A percentile compares a stretch with the other conserved stretches of the same genome.
Evolutionary conservation across 2,113 vertebrate species (phyloP).

Genomic region (Scatophagus argus): DNA sequence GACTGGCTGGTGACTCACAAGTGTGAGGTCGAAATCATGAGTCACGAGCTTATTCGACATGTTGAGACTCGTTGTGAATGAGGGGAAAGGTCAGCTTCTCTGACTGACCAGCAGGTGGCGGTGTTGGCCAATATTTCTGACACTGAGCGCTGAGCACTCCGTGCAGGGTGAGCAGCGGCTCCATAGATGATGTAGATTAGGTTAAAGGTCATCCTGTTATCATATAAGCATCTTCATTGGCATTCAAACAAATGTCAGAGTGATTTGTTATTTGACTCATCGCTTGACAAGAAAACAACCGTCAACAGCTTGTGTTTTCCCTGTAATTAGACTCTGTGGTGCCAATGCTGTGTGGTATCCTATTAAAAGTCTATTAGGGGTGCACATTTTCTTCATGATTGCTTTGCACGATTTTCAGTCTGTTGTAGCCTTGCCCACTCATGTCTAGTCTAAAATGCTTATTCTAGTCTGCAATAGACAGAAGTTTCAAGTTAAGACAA

Average conservation of each 20-base stretch:
- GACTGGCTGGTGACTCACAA: slow-evolving; percentile 53
- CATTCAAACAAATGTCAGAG: slow-evolving; percentile 41
- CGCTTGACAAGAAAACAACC: slow-evolving; percentile 7
- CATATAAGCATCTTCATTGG: background rate
- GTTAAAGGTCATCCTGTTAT: slow-evolving; percentile 46
- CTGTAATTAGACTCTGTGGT: background rate
- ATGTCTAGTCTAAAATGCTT: too few species aligned
- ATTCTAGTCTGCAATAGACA: too few species aligned
- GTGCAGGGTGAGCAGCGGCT: background rate
- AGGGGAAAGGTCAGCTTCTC: slow-evolving; percentile 1
- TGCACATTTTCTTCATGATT: background rate
- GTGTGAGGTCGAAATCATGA: slow-evolving; percentile 40
- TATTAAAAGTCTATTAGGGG: background rate
- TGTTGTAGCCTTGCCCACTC: too few species aligned
- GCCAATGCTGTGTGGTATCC: background rate
- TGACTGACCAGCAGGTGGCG: slow-evolving; percentile 61
- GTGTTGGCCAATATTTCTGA: background rate
- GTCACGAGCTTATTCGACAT: slow-evolving; percentile 54
- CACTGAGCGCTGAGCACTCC: background rate
- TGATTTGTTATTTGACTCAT: slow-evolving; percentile 20
- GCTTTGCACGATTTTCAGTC: background rate
- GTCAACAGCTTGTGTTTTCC: background rate
- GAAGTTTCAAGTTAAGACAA: slow-evolving; percentile 9
- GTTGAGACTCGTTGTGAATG: slow-evolving; percentile 20
- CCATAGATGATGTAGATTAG: background rate